phyloP scores from a whole-genome alignment of 2,797 vertebrate genomes.

The Nyctalus aviator region DNA sequence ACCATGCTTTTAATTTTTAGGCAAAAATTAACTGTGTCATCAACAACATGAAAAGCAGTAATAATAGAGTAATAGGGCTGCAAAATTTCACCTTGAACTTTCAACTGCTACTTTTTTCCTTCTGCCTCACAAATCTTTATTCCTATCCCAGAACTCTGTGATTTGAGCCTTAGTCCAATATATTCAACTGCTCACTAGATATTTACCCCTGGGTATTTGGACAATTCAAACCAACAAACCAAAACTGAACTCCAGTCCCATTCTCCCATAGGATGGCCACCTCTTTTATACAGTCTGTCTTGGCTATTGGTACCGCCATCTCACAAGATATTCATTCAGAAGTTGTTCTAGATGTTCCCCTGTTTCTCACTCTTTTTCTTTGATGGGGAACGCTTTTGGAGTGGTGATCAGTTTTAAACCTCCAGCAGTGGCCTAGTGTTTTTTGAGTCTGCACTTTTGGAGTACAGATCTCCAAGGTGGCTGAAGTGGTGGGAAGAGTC shows the following conservation, averaged over 20 bases:
- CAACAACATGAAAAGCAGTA: conserved; percentile 20
- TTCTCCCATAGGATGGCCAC: background rate
- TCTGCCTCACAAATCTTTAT: background rate
- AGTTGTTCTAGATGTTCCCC: background rate
- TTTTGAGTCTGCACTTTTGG: background rate
- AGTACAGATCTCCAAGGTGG: background rate
- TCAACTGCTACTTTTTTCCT: background rate
- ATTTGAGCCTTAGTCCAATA: conserved; percentile 31
- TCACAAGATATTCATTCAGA: background rate
- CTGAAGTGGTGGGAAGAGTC: background rate
- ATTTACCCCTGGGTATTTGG: background rate
- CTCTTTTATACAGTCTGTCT: background rate
- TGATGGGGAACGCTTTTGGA: background rate
- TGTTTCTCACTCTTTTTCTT: background rate
- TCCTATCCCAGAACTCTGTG: background rate
- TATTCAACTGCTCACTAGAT: background rate
- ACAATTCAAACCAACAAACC: background rate
- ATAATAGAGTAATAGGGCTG: background rate
- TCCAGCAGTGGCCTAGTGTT: background rate
- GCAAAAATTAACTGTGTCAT: conserved; percentile 59
- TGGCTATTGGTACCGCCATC: background rate
- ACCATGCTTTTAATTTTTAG: background rate
- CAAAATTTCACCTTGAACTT: conserved; percentile 28
- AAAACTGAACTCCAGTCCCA: background rate
- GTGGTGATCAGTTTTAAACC: background rate